These are phyloP conservation scores for Coenonympha glycerion DNA, from an alignment of 2,888 invertebrate species.

Conservation along the genomic window DNA sequence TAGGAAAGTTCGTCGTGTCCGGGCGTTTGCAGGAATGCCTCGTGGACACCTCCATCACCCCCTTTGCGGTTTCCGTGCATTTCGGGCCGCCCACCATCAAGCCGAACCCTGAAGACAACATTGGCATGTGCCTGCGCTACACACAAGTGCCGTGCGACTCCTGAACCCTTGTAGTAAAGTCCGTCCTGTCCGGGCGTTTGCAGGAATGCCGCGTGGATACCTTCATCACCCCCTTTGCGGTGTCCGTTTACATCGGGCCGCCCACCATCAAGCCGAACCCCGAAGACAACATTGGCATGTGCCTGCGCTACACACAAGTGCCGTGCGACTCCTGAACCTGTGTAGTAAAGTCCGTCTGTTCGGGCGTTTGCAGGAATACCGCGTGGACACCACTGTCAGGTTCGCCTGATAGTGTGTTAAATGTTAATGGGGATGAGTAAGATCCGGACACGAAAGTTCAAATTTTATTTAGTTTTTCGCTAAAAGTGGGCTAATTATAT, in stretches of 20 bases:
- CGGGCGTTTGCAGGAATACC: too few relatives aligned
- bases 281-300: neutral
- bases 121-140: neutral
- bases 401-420: too few relatives aligned
- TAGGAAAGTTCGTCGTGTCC: neutral
- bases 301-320: constrained; percentile 61
- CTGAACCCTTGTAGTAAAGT: neutral
- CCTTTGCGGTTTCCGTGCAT: constrained; percentile 85
- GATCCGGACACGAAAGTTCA: too few relatives aligned
- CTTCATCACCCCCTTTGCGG: too few relatives aligned
- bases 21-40: neutral
- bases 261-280: too few relatives aligned
- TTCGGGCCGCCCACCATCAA: constrained; percentile 82
- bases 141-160: constrained; percentile 71
- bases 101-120: constrained; percentile 2
- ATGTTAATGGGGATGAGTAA: too few relatives aligned
- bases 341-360: too few relatives aligned
- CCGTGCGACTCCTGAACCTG: constrained; percentile 38
- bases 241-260: too few relatives aligned
- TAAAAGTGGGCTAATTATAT: too few relatives aligned
- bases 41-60: constrained; percentile 71
- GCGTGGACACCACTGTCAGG: too few relatives aligned
- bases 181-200: too few relatives aligned
- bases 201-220: neutral
- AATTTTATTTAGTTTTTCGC: too few relatives aligned